These are phyloP conservation scores for Gymnobelideus leadbeateri DNA, from an alignment of 2,113 vertebrate species.

Conservation along the genomic window DNA sequence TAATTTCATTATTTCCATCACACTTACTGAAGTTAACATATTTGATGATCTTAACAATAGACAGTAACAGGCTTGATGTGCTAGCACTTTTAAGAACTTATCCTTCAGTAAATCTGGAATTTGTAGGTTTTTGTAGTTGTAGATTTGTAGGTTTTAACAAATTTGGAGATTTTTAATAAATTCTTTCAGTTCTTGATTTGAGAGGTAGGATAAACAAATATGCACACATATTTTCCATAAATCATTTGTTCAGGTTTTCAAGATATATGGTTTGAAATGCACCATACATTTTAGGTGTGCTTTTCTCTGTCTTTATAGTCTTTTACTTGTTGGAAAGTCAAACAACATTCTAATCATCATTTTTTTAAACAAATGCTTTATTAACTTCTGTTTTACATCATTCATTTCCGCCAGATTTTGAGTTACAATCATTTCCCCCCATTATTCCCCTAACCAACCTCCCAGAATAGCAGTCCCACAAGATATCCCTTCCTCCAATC, in stretches of 20 bases:
- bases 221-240: not conserved
- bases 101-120: not conserved
- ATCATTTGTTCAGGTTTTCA: not conserved
- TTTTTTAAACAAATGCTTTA: too few species aligned
- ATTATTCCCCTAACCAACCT: too few species aligned
- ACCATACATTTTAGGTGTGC: not conserved
- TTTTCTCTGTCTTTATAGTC: not conserved
- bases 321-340: not conserved
- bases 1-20: not conserved
- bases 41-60: not conserved
- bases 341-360: not conserved
- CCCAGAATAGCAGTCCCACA: too few species aligned
- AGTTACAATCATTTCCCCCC: too few species aligned
- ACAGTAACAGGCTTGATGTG: not conserved
- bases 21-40: not conserved
- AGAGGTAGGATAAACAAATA: not conserved
- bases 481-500: too few species aligned
- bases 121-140: not conserved
- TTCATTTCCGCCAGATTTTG: too few species aligned
- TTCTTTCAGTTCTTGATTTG: too few species aligned
- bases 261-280: not conserved
- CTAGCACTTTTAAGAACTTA: too few species aligned
- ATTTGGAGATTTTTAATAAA: not conserved
- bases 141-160: too few species aligned
- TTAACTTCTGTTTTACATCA: too few species aligned